phyloP scores from a whole-genome alignment of 2,888 invertebrate genomes.

The Pterostichus madidus region DNA sequence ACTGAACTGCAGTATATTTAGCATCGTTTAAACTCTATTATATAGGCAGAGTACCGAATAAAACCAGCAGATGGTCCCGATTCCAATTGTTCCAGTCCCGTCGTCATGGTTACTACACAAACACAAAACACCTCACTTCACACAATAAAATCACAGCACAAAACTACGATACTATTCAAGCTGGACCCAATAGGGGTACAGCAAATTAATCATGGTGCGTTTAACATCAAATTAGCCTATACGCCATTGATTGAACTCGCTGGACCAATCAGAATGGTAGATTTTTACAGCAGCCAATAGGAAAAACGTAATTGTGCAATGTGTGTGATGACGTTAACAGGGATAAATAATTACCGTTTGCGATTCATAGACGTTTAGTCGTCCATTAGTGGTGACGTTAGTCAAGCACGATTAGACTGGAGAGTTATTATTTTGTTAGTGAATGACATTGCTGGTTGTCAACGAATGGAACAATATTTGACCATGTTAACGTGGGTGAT shows the following conservation, averaged over 20 bases:
- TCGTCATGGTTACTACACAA: slow-evolving; percentile 76
- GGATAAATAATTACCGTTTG: slow-evolving; percentile 64
- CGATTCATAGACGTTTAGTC: slow-evolving; percentile 54
- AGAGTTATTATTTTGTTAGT: neutral
- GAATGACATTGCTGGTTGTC: neutral
- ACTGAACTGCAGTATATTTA: slow-evolving; percentile 74
- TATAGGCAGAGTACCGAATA: slow-evolving; percentile 73
- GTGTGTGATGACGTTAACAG: slow-evolving; percentile 5
- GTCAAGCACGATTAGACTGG: slow-evolving; percentile 67
- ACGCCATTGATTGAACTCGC: slow-evolving; percentile 73
- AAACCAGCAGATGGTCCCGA: slow-evolving; percentile 75
- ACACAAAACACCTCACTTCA: slow-evolving; percentile 73
- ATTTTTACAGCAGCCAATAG: slow-evolving; percentile 58
- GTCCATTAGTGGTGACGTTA: slow-evolving; percentile 69
- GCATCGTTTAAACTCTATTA: slow-evolving; percentile 76
- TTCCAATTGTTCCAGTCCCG: slow-evolving; percentile 75
- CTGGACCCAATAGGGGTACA: slow-evolving; percentile 60
- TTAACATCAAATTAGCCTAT: slow-evolving; percentile 77
- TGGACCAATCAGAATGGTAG: slow-evolving; percentile 69
- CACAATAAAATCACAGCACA: slow-evolving; percentile 71
- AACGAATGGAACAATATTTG: no score
- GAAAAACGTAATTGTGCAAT: neutral
- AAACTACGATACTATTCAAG: neutral
- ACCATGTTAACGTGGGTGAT: no score
- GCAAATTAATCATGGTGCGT: slow-evolving; percentile 72